These are phyloP conservation scores for Myotis lucifugus DNA, from an alignment of 2,113 vertebrate genomes.

Conservation along the genomic window DNA sequence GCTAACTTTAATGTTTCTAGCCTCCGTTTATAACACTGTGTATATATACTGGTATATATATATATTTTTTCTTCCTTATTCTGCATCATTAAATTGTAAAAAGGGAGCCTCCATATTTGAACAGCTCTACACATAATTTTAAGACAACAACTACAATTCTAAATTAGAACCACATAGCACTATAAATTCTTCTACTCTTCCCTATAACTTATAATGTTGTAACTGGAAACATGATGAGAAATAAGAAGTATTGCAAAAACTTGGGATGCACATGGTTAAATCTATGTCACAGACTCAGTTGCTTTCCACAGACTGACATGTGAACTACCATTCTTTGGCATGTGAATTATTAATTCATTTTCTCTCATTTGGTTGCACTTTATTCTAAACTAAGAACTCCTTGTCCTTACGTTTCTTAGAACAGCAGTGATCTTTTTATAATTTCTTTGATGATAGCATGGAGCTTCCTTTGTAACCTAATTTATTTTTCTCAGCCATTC, in stretches of 20 bases:
- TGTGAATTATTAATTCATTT: not conserved
- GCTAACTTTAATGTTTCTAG: not conserved
- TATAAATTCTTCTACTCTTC: not conserved
- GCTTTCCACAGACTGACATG: not conserved
- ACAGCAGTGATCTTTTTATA: not conserved
- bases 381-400: not conserved
- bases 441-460: not conserved
- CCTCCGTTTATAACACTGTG: not conserved
- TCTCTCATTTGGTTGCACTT: not conserved
- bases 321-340: not conserved
- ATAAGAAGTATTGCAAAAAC: not conserved
- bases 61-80: not conserved
- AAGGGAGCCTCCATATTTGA: not conserved
- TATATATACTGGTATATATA: not conserved
- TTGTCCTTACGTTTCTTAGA: conserved; percentile 1
- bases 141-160: not conserved
- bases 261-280: not conserved
- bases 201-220: not conserved
- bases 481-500: not conserved
- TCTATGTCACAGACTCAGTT: not conserved
- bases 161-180: not conserved
- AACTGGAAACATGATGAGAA: not conserved
- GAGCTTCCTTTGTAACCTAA: not conserved
- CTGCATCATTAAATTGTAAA: not conserved
- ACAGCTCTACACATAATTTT: not conserved